A percentile compares a stretch with the other conserved stretches of the same genome.
Conservation (phyloP, 2,888 invertebrate genomes). For the Orthosia gracilis region DNA sequence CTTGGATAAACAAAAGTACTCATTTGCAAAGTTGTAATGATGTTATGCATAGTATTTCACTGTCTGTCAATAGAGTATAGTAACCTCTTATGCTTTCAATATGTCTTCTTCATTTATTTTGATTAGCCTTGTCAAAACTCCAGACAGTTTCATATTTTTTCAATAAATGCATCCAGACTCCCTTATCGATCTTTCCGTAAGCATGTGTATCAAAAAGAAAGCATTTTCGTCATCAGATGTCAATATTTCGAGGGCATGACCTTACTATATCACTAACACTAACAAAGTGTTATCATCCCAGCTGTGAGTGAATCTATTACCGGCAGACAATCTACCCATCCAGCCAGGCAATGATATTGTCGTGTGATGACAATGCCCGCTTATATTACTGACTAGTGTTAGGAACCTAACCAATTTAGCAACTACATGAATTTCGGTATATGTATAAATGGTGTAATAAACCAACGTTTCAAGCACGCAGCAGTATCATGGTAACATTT, state of each 20-base stretch:
- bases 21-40: not conserved
- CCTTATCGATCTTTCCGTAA: not conserved
- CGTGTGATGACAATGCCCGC: constrained; percentile 40
- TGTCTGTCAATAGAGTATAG: not conserved
- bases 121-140: not conserved
- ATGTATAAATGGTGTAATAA: not conserved
- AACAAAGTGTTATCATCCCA: constrained; percentile 10
- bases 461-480: not conserved
- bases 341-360: constrained; percentile 45
- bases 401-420: constrained; percentile 12
- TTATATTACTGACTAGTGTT: constrained; percentile 33
- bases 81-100: not conserved
- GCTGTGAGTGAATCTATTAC: constrained; percentile 41
- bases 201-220: not conserved
- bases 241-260: not conserved
- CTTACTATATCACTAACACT: not conserved
- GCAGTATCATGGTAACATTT: not conserved
- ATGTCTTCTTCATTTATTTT: not conserved
- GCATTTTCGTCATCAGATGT: not conserved
- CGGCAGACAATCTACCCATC: constrained; percentile 26
- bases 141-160: not conserved
- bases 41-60: not conserved
- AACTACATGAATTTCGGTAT: constrained; percentile 16
- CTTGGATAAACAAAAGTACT: not conserved
- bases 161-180: not conserved